These are phyloP conservation scores for Entomyzon cyanotis DNA, from an alignment of 2,113 vertebrate genomes.

Conservation along the genomic window DNA sequence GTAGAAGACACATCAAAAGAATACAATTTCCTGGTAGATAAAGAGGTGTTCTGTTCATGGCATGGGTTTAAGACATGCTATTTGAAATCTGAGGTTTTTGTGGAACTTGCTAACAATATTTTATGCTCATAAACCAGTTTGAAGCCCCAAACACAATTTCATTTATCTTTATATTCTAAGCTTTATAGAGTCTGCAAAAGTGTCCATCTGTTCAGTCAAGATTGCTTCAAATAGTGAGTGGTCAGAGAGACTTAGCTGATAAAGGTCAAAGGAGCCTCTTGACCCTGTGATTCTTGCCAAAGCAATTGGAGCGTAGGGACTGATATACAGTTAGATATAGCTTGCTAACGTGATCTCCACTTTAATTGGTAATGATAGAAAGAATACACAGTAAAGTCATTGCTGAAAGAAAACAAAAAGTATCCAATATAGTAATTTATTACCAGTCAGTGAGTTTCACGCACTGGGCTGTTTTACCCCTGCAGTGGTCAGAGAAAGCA, in stretches of 20 bases:
- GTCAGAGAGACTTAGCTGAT: slow-evolving; percentile 76
- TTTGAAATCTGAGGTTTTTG: slow-evolving; percentile 28
- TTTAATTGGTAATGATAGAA: slow-evolving; percentile 82
- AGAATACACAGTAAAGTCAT: slow-evolving; percentile 71
- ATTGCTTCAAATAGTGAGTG: slow-evolving; percentile 78
- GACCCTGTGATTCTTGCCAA: slow-evolving; percentile 72
- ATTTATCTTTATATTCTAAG: slow-evolving; percentile 80
- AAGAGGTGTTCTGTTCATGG: neutral
- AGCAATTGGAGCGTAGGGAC: slow-evolving; percentile 66
- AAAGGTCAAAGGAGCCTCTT: slow-evolving; percentile 81
- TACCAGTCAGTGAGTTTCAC: slow-evolving; percentile 76
- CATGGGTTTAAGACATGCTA: neutral
- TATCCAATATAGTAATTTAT: slow-evolving; percentile 83
- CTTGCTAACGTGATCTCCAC: slow-evolving; percentile 58
- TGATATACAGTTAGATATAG: slow-evolving; percentile 74
- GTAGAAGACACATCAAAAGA: neutral
- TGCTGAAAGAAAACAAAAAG: slow-evolving; percentile 80
- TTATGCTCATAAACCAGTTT: slow-evolving; percentile 67
- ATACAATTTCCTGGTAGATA: neutral
- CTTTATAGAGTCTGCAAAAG: slow-evolving; percentile 74
- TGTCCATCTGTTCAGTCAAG: slow-evolving; percentile 89
- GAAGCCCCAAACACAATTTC: slow-evolving; percentile 67
- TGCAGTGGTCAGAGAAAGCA: slow-evolving; percentile 76
- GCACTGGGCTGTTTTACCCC: slow-evolving; percentile 75
- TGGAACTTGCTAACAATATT: slow-evolving; percentile 50